Evolutionary conservation across 2,888 invertebrate species (phyloP).

Genomic region (Coenonympha arcania): DNA sequence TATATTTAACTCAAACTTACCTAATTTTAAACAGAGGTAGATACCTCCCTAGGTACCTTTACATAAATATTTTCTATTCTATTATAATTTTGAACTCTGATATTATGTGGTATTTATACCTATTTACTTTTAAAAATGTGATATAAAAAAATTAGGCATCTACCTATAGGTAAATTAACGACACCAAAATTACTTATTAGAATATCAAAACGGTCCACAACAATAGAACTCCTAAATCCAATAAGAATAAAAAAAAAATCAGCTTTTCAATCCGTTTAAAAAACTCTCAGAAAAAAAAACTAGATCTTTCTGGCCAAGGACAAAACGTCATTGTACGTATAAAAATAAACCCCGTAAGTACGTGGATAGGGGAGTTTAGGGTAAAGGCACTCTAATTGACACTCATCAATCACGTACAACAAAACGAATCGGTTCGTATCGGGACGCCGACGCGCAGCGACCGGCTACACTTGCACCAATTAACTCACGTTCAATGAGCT

Average conservation of each 20-base stretch:
- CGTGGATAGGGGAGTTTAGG: slow-evolving; percentile 10
- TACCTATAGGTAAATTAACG: no score
- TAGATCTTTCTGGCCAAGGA: not conserved
- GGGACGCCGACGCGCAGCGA: slow-evolving; percentile 8
- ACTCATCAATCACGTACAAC: slow-evolving; percentile 32
- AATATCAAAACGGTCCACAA: no score
- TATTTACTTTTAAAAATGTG: no score
- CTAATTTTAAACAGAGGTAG: no score
- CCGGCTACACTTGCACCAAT: slow-evolving; percentile 10
- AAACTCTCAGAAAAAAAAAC: no score
- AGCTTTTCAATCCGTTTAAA: no score
- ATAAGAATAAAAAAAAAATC: not conserved
- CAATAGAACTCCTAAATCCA: not conserved
- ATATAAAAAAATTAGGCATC: no score
- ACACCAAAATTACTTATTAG: no score
- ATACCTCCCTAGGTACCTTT: no score
- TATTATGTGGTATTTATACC: not conserved
- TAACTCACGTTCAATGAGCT: slow-evolving; percentile 4
- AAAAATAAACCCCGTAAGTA: slow-evolving; percentile 10
- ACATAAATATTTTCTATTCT: no score
- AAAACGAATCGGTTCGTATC: slow-evolving; percentile 17
- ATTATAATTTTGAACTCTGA: no score
- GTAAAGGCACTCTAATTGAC: slow-evolving; percentile 39
- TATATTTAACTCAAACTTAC: no score
- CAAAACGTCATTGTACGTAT: not conserved